Base-by-base conservation (phyloP, 2,113 vertebrate species). In the Phalacrocorax brasilianus region DNA sequence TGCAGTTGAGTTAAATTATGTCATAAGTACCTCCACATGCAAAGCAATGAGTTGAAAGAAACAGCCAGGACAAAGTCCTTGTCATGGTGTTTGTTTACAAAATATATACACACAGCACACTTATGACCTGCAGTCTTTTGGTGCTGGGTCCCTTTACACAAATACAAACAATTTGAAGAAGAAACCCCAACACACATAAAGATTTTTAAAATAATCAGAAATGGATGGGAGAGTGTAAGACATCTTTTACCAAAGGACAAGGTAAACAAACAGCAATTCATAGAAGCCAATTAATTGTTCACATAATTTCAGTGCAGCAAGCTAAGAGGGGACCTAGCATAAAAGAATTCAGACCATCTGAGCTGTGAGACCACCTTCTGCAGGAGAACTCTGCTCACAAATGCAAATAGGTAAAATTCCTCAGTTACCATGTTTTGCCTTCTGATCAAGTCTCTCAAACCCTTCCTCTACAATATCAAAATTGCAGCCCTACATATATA, bases 261-360 rank as follows among this genome's bases (percentile, higher is more conserved):
- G 15, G 20, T 42, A 89, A 79, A 81, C 18, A 59, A 81, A 52
- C 9, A 58, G 24, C 6, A 66, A n/a, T n/a, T 71, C 38, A 40
- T 3, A 33, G 33, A 88, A 72, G 45, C 27, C 77, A 79, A 92
- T 85, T 94, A 95, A 89, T 96, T 87, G 13, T 94, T 74, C 47
- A 94, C 3, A 28, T 75, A 94, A 95, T 91, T 89, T 85, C 68
- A 72, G 33, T 30, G 40, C 30, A 73, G 24, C 13, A 44, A 65
- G 9, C 12, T 66, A 63, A 66, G 42, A 71, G 16, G 2, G 1
- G 42, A 74, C 53, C 9, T 4, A 42, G 9, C 42, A 58, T 65
- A 63, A 88, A 77, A 26, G 4, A 30, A 58, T 33, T 70, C 24
- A n/a, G 58, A 56, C 33, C 58, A 85, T 24, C 40, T 35, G 58